Evolutionary conservation across 2,113 vertebrate genomes (phyloP).

Genomic region (Bos javanicus): DNA sequence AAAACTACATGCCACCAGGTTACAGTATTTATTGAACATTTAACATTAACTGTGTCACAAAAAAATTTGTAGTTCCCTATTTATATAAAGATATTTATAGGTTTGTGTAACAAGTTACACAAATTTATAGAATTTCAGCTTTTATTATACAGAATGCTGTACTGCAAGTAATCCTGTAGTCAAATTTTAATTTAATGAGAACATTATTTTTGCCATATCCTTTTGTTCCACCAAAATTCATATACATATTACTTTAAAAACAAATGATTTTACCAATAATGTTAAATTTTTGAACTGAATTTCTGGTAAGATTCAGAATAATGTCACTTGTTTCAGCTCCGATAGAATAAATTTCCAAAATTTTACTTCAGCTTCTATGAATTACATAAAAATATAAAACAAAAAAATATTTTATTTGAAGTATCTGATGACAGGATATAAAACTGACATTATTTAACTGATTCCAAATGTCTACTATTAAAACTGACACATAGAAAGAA

Average conservation of each 20-base stretch:
- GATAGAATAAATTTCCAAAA: neutral
- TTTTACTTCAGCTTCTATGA: neutral
- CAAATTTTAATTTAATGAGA: neutral
- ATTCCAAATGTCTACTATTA: neutral
- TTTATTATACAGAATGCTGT: neutral
- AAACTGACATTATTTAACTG: neutral
- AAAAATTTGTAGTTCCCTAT: neutral
- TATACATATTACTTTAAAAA: neutral
- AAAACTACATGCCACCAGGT: neutral
- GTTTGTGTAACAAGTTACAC: neutral
- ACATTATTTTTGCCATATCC: neutral
- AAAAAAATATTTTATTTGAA: neutral
- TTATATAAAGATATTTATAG: neutral
- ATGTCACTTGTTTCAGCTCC: neutral
- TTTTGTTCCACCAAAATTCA: neutral
- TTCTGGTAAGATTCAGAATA: neutral
- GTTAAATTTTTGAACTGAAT: neutral
- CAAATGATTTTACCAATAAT: neutral
- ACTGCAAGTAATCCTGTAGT: neutral
- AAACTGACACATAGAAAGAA: neutral
- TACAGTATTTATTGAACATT: neutral
- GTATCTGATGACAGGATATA: neutral
- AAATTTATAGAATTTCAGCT: neutral
- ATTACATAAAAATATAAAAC: neutral
- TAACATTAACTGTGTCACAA: neutral